These are phyloP conservation scores for Sitta europaea DNA, from an alignment of 2,113 vertebrate species.

Conservation along the genomic window DNA sequence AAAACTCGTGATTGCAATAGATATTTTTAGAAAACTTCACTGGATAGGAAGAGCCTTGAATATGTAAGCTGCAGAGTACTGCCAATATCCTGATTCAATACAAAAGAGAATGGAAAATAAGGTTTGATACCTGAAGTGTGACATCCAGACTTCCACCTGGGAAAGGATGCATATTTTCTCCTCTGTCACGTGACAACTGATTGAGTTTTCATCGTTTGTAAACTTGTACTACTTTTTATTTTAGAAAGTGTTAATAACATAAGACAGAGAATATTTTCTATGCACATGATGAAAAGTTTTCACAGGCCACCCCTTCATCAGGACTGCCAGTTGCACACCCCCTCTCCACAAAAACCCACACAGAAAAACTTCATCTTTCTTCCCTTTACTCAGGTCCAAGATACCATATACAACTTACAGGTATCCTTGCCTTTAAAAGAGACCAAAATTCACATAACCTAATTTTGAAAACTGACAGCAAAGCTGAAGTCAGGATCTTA, in stretches of 20 bases:
- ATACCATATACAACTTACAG: background rate
- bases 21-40: background rate
- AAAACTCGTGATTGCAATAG: background rate
- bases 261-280: background rate
- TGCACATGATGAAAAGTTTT: background rate
- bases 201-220: background rate
- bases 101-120: background rate
- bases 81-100: background rate
- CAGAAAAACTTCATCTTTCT: background rate
- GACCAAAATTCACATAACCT: background rate
- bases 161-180: background rate
- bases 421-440: background rate
- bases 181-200: background rate
- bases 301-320: background rate
- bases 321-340: background rate
- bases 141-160: background rate
- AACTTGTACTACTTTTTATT: background rate
- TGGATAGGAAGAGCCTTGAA: background rate
- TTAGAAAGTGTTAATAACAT: background rate
- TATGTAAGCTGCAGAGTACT: background rate
- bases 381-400: background rate
- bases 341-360: background rate
- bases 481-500: background rate
- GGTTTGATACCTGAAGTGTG: background rate
- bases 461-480: background rate